Evolutionary conservation across 2,113 vertebrate genomes (phyloP), one percentile per base, ranked within the genome.

Genomic region (Actenoides lindsayi): DNA sequence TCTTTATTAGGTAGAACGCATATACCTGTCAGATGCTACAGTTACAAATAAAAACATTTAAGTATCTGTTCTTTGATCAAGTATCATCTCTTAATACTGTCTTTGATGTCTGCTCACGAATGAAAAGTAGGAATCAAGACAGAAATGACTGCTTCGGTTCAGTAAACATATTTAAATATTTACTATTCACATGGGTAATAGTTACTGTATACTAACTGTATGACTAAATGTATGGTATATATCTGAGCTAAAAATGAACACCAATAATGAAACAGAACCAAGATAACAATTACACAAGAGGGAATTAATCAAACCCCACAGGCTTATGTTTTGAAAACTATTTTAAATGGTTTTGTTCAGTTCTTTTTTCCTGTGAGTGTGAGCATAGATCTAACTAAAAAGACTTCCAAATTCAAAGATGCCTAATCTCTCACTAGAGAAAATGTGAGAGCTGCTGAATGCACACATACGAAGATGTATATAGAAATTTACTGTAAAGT

Each of bases 151-250:
- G 97, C 94, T 97, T 98, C 90, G 63, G 90, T 97, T 98, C 87
- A 97, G 51, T 97, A 98, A 98, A 98, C 93, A 97, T 93, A 94
- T 97, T 96, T 97, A 97, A 89, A 96, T 98, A 98, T 97, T 98
- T 95, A 96, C 93, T 97, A 95, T 92, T 91, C 89, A 94, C 71
- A 83, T 62, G 13, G 23, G 44, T 93, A 90, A 88, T 18, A 81
- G 44, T 65, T 90, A 75, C 13, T 11, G 57, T 69, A 82, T 41
- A 91, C 14, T 83, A 93, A 83, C 24, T 1, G 0, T 37, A 44
- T 6, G 2, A 75, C 10, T 87, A 84, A 70, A 87, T 13, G 48
- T 69, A 83, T 16, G 41, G 42, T 83, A 76, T 65, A 86, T 4
- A 80, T 41, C 68, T 76, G 53, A 80, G 79, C 39, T 77, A 98